Evolutionary conservation across 1,140 invertebrate species (phyloP), one percentile per base, ranked within the genome.

Genomic region (Rhyzopertha dominica): DNA sequence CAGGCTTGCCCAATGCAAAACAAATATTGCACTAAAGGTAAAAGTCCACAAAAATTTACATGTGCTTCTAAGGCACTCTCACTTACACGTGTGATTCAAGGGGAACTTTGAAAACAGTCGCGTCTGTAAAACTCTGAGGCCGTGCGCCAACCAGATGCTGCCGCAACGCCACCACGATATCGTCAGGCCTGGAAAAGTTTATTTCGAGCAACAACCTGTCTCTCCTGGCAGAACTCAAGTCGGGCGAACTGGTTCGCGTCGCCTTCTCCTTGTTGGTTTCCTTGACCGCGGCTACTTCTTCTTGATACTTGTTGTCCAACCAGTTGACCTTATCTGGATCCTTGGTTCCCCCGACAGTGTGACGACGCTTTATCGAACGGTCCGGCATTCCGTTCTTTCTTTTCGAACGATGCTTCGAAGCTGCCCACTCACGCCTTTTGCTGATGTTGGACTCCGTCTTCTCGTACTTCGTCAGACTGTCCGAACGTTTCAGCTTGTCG

Each of bases 261-360:
- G 74, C 70, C 35, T 71, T 72, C 49, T 71, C 68, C 43, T 68
- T 66, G 20, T 58, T 64, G 42, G 71, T 65, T 63, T 67, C 67
- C 49, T 70, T 63, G 53, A 72, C 71, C 50, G 75, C 56, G 56
- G 71, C 59, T 51, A 76, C 69, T 25, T 72, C 69, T 40, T 73
- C 67, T 39, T 75, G 69, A 20, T 74, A 49, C 42, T 74, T 70
- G 48, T 75, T 77, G 41, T 76, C 75, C 43, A 74, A 56, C 74
- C 73, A 82, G 36, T 67, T 74, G 34, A 82, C 71, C 53, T 84
- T 81, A 56, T 83, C 81, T 19, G 82, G 86, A 63, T 94, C 89
- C 62, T 90, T 87, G 0, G 85, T 88, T 12, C 90, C 90, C 20
- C 90, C 90, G 0, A 95, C 89, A 1, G 90, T 95, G 67, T 94